phyloP scores from a whole-genome alignment of 1,140 invertebrate species.

The Trichonephila clavipes region DNA sequence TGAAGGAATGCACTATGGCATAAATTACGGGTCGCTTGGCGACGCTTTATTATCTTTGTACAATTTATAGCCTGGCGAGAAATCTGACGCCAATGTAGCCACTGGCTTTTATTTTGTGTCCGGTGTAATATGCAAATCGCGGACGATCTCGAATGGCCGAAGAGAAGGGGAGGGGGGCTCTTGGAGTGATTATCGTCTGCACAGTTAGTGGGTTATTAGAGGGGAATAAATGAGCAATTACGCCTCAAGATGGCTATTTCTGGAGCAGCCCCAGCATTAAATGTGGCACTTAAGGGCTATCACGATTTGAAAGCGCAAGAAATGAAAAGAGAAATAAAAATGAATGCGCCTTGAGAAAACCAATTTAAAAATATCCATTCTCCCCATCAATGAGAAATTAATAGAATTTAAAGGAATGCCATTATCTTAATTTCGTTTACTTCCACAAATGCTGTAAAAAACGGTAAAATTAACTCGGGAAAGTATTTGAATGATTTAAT shows the following conservation, averaged over 20 bases:
- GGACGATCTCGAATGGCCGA: not conserved
- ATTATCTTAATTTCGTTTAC: conserved; percentile 21
- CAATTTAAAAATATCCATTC: conserved; percentile 33
- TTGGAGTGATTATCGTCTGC: conserved; percentile 53
- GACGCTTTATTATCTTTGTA: conserved; percentile 53
- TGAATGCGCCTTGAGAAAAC: not conserved
- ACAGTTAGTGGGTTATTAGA: conserved; percentile 49
- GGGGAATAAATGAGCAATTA: conserved; percentile 71
- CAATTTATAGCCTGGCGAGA: conserved; percentile 67
- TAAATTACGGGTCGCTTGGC: conserved; percentile 62
- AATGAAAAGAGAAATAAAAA: conserved; percentile 14
- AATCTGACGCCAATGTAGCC: conserved; percentile 58
- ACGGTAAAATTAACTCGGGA: not conserved
- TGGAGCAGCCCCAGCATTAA: conserved; percentile 22
- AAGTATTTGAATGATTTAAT: not conserved
- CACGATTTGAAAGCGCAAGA: conserved; percentile 32
- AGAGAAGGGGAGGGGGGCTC: not conserved
- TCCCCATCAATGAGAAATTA: conserved; percentile 15
- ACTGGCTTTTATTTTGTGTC: conserved; percentile 61
- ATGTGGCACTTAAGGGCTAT: conserved; percentile 29
- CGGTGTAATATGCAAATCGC: conserved; percentile 55
- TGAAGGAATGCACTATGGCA: conserved; percentile 54
- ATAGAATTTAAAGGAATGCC: conserved; percentile 12
- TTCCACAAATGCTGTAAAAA: not conserved
- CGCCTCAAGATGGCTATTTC: conserved; percentile 18